A percentile compares a stretch with the other conserved stretches of the same genome.
These are phyloP conservation scores for Mythimna vitellina DNA, from an alignment of 2,888 invertebrate genomes.

Conservation along the genomic window DNA sequence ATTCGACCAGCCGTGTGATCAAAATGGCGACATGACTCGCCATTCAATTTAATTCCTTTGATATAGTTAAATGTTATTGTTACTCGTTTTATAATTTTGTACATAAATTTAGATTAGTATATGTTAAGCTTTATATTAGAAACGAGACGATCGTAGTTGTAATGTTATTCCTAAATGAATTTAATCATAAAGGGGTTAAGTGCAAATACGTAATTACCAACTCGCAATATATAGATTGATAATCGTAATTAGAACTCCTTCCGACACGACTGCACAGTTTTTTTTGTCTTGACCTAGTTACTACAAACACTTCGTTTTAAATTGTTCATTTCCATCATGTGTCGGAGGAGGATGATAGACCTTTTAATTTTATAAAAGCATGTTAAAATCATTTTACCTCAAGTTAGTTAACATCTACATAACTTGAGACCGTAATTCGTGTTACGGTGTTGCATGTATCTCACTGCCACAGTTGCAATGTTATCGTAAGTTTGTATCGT, in stretches of 20 bases:
- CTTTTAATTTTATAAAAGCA: conserved; percentile 39
- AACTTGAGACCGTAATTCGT: conserved; percentile 73
- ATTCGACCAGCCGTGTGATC: conserved; percentile 52
- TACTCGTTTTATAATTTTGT: conserved; percentile 77
- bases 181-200: conserved; percentile 64
- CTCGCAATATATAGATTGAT: conserved; percentile 59
- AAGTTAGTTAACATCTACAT: conserved; percentile 64
- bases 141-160: conserved; percentile 41
- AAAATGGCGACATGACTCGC: conserved; percentile 48
- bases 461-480: conserved; percentile 64
- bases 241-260: conserved; percentile 37
- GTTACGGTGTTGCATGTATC: conserved; percentile 68
- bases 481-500: conserved; percentile 54
- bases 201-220: conserved; percentile 68
- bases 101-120: conserved; percentile 70
- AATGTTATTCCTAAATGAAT: conserved; percentile 59
- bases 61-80: conserved; percentile 69
- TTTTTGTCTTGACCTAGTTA: conserved; percentile 28
- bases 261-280: conserved; percentile 43
- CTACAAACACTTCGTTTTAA: conserved; percentile 36
- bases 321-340: conserved; percentile 39
- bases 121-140: conserved; percentile 60
- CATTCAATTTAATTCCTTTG: conserved; percentile 51
- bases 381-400: conserved; percentile 58
- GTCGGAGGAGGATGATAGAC: conserved; percentile 36